phyloP scores from a whole-genome alignment of 2,797 vertebrate species.

The Cetoscarus ocellatus region DNA sequence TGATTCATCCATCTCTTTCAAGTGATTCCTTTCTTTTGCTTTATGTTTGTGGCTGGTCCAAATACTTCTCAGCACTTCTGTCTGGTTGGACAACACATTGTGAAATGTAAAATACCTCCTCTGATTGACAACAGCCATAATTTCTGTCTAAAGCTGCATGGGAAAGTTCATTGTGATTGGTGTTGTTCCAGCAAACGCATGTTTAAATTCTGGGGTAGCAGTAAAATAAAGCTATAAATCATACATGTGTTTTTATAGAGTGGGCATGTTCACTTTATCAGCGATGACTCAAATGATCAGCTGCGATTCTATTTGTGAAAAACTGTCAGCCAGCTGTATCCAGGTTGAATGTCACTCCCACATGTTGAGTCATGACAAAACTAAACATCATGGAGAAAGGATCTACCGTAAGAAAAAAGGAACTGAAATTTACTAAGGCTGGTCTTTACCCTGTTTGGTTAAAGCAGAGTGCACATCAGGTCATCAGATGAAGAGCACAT shows the following conservation, averaged over 20 bases:
- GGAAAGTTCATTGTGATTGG: neutral
- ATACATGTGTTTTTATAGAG: constrained; percentile 6
- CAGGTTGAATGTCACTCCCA: constrained; percentile 14
- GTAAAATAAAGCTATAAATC: constrained; percentile 38
- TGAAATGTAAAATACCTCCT: too few relatives aligned
- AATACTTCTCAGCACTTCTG: too few relatives aligned
- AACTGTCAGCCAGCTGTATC: constrained; percentile 32
- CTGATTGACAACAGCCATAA: too few relatives aligned
- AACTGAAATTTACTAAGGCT: constrained; percentile 24
- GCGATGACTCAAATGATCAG: constrained; percentile 55
- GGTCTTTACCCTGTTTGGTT: constrained; percentile 25
- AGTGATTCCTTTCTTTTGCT: too few relatives aligned
- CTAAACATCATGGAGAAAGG: constrained; percentile 38
- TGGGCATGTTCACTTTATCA: constrained; percentile 33
- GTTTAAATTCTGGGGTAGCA: neutral
- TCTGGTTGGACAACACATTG: too few relatives aligned
- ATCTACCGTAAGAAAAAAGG: constrained; percentile 17
- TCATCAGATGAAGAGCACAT: neutral
- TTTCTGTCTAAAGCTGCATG: neutral
- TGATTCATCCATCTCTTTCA: too few relatives aligned
- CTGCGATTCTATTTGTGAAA: constrained; percentile 5
- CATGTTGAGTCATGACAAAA: constrained; percentile 59
- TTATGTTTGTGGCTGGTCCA: too few relatives aligned
- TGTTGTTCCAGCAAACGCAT: neutral
- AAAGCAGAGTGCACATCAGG: neutral